A percentile compares a stretch with the other conserved stretches of the same genome.
These are phyloP conservation scores for Chitala chitala DNA, from an alignment of 2,113 vertebrate species.

Conservation along the genomic window DNA sequence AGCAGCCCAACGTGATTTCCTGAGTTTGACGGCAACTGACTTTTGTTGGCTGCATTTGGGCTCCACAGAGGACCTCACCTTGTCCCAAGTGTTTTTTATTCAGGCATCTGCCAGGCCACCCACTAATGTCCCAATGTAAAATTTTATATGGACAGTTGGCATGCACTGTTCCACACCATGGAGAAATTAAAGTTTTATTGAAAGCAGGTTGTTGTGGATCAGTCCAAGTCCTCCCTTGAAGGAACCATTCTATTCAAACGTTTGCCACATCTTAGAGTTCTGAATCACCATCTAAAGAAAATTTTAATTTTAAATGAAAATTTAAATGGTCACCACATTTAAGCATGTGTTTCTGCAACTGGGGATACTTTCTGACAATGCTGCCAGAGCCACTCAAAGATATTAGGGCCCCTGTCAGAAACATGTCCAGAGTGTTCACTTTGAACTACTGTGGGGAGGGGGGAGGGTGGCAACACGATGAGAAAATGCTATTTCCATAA, in stretches of 20 bases:
- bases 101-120: slow-evolving; percentile 1
- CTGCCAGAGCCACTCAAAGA: no score
- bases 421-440: no score
- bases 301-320: no score
- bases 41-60: neutral
- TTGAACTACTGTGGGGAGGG: no score
- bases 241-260: neutral
- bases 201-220: neutral
- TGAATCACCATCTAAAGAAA: neutral
- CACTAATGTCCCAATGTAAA: neutral
- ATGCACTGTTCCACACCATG: neutral
- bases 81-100: neutral
- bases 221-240: neutral
- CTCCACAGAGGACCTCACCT: neutral
- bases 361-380: no score
- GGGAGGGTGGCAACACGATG: no score
- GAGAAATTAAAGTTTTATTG: neutral
- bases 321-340: no score
- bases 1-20: neutral
- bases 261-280: neutral
- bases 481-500: no score
- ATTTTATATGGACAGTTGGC: neutral
- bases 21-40: neutral
- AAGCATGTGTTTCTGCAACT: no score
- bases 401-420: no score